These are phyloP conservation scores for Gallinago nigripennis DNA, from an alignment of 2,797 vertebrate species.

Conservation along the genomic window DNA sequence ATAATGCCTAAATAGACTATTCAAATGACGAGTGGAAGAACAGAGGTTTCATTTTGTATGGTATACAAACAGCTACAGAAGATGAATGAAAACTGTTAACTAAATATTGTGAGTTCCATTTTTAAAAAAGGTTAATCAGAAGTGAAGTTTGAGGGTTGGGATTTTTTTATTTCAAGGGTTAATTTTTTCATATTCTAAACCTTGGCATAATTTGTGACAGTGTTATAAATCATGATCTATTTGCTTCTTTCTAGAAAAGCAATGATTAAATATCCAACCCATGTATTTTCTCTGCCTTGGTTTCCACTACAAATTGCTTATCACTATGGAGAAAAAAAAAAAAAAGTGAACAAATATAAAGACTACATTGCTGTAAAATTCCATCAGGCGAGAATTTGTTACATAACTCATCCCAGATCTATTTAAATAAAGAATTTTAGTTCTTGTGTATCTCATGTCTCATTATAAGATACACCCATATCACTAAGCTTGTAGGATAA, in stretches of 20 bases:
- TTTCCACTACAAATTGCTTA: background rate
- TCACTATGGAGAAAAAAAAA: background rate
- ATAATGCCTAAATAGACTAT: background rate
- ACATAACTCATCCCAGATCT: conserved; percentile 12
- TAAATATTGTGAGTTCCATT: background rate
- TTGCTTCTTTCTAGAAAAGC: background rate
- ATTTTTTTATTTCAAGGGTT: background rate
- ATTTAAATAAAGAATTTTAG: background rate
- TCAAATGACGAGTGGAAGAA: background rate
- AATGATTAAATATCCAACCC: background rate
- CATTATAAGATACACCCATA: conserved; percentile 21
- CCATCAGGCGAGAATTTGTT: background rate
- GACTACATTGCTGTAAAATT: background rate
- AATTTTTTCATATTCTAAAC: background rate
- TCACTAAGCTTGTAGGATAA: background rate
- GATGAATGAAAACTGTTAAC: background rate
- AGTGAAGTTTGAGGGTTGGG: background rate
- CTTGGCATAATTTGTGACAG: background rate
- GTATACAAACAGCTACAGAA: background rate
- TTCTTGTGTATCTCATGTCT: conserved; percentile 38
- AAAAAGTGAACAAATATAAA: background rate
- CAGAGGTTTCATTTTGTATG: background rate
- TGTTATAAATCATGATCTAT: background rate
- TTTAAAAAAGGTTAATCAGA: background rate
- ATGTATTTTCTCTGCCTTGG: background rate